Evolutionary conservation across 1,140 invertebrate species (phyloP).

Genomic region (Saccostrea cuccullata): DNA sequence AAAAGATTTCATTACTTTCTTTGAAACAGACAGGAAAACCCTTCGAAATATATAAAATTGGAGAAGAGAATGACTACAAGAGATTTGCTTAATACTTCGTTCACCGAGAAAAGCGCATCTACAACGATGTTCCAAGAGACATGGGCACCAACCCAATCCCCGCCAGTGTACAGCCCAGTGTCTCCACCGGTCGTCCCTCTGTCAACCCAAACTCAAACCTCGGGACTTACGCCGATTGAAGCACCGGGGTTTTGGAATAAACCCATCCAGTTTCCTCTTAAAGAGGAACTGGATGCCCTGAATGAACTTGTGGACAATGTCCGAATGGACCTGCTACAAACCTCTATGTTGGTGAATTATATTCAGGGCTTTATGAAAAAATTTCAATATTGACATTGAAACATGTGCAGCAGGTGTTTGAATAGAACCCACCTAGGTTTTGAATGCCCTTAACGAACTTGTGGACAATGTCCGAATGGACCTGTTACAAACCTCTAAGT

Average conservation of each 20-base stretch:
- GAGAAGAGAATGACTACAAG: background rate
- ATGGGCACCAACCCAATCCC: background rate
- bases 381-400: background rate
- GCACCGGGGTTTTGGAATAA: background rate
- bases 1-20: background rate
- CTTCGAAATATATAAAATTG: background rate
- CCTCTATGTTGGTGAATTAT: background rate
- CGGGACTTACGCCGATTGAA: background rate
- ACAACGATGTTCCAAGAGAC: background rate
- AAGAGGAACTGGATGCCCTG: background rate
- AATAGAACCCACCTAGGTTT: no score
- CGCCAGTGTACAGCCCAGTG: background rate
- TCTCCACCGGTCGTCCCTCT: background rate
- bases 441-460: no score
- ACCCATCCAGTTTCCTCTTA: background rate
- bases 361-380: background rate
- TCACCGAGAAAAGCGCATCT: no score
- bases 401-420: no score
- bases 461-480: no score
- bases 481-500: no score
- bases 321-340: background rate
- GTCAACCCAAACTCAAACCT: background rate
- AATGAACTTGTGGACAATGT: background rate
- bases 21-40: background rate
- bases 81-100: background rate